Evolutionary conservation across 2,888 invertebrate species (phyloP).

Genomic region (Phalera bucephala): DNA sequence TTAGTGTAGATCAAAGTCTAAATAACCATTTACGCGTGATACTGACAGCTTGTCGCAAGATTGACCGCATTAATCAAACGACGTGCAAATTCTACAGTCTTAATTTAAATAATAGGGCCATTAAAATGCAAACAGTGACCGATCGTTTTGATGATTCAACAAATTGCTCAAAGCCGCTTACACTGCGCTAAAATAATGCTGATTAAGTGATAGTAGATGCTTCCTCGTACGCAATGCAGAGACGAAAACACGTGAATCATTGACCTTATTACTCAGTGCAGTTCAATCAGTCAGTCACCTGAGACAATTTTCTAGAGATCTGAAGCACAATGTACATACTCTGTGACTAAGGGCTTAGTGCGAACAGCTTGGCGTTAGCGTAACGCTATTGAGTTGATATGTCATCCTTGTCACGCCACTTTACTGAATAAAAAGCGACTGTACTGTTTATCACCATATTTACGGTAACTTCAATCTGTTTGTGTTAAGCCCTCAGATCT

Average conservation of each 20-base stretch:
- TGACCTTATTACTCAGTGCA: neutral
- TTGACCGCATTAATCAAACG: neutral
- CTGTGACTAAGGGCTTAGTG: too few species aligned
- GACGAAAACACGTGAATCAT: neutral
- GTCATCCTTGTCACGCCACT: too few species aligned
- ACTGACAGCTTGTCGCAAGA: neutral
- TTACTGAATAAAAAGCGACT: too few species aligned
- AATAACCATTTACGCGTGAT: neutral
- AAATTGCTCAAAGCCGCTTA: constrained; percentile 5
- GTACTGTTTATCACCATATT: too few species aligned
- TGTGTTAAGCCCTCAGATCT: too few species aligned
- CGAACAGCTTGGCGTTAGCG: too few species aligned
- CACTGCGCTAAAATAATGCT: constrained; percentile 11
- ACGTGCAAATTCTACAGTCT: neutral
- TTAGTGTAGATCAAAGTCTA: too few species aligned
- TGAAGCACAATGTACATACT: too few species aligned
- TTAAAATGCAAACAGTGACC: constrained; percentile 4
- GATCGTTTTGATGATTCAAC: constrained; percentile 15
- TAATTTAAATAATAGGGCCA: constrained; percentile 9
- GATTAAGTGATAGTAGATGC: constrained; percentile 8
- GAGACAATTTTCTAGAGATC: too few species aligned
- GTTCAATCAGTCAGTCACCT: too few species aligned
- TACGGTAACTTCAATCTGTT: too few species aligned
- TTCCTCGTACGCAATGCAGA: neutral
- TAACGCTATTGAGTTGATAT: too few species aligned